These are phyloP conservation scores for Danio choprae DNA, from an alignment of 2,797 vertebrate genomes.

Conservation along the genomic window DNA sequence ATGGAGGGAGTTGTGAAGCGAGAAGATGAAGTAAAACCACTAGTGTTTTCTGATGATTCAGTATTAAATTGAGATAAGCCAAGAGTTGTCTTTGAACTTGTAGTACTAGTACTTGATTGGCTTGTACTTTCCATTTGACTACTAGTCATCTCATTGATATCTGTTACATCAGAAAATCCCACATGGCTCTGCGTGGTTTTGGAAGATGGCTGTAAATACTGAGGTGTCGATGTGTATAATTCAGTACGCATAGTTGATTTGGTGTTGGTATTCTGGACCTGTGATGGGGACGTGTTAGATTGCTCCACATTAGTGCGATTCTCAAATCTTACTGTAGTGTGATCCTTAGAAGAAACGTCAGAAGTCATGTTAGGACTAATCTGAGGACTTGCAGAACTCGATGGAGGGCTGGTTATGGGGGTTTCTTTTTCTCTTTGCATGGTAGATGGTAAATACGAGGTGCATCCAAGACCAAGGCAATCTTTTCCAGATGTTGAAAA, in stretches of 20 bases:
- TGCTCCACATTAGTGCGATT: neutral
- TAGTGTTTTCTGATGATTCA: neutral
- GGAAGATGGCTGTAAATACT: neutral
- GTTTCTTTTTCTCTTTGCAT: neutral
- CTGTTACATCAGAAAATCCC: neutral
- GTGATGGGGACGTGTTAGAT: neutral
- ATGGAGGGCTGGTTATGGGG: neutral
- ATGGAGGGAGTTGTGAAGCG: conserved; percentile 7
- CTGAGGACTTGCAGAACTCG: neutral
- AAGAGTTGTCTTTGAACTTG: conserved; percentile 11
- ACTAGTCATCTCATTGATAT: neutral
- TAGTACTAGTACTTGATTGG: neutral
- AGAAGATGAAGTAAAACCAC: neutral
- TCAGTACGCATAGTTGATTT: neutral
- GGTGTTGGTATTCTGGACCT: neutral
- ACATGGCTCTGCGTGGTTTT: neutral
- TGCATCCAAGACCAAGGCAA: neutral
- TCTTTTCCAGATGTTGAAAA: neutral
- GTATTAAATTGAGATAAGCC: conserved; percentile 7
- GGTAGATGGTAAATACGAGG: neutral
- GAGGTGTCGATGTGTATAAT: conserved; percentile 19
- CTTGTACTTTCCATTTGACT: neutral
- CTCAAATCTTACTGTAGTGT: neutral
- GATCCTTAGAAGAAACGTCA: neutral
- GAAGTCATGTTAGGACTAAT: neutral